These are phyloP conservation scores for Ramphastos sulfuratus DNA, from an alignment of 2,113 vertebrate species.

Conservation along the genomic window DNA sequence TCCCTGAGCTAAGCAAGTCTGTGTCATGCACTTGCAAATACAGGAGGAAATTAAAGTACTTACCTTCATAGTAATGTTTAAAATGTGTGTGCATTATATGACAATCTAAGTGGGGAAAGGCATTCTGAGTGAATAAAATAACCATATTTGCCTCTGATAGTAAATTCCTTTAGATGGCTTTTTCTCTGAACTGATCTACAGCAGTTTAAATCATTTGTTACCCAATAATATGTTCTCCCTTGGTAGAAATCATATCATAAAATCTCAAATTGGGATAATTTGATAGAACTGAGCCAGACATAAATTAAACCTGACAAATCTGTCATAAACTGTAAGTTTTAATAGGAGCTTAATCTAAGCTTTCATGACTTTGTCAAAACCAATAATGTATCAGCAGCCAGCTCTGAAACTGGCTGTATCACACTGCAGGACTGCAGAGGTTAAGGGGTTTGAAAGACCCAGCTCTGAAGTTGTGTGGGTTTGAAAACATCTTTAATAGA, in stretches of 20 bases:
- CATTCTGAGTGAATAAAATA: background rate
- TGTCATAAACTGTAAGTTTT: slow-evolving; percentile 76
- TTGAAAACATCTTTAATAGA: slow-evolving; percentile 24
- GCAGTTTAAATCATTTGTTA: slow-evolving; percentile 28
- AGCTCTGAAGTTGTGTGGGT: background rate
- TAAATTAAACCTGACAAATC: slow-evolving; percentile 79
- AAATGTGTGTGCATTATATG: background rate
- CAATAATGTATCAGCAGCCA: slow-evolving; percentile 65
- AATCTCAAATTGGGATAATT: slow-evolving; percentile 70
- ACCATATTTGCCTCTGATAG: background rate
- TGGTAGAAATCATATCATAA: slow-evolving; percentile 45
- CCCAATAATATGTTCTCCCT: slow-evolving; percentile 45
- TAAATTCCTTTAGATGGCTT: background rate
- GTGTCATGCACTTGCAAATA: fast-evolving
- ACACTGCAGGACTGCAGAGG: slow-evolving; percentile 47
- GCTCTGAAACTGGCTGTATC: slow-evolving; percentile 41
- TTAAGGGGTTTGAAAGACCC: slow-evolving; percentile 53
- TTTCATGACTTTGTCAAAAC: slow-evolving; percentile 79
- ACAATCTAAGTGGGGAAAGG: background rate
- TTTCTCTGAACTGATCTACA: background rate
- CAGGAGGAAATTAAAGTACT: background rate
- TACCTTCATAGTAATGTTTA: background rate
- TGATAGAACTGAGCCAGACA: slow-evolving; percentile 67
- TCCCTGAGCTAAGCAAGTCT: background rate
- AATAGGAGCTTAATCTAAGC: slow-evolving; percentile 72